Conservation (phyloP, 1,140 invertebrate genomes). For the Nasonia longicornis region DNA sequence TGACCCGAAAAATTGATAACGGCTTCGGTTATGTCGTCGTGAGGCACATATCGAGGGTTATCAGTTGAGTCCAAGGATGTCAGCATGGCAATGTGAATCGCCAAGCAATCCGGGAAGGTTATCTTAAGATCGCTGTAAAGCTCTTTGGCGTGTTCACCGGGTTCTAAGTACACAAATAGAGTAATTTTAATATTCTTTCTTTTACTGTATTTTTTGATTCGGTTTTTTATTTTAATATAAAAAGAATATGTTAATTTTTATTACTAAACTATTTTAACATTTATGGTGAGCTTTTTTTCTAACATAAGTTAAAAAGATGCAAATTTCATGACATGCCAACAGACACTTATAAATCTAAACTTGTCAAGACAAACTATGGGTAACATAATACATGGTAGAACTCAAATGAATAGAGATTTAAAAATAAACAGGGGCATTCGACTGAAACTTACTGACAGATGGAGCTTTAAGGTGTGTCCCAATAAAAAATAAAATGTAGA, state of each 20-base stretch:
- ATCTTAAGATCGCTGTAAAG: constrained; percentile 82
- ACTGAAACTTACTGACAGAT: constrained; percentile 58
- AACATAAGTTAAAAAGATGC: background rate
- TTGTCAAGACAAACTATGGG: background rate
- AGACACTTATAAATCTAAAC: background rate
- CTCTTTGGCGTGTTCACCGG: constrained; percentile 74
- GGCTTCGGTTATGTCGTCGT: constrained; percentile 68
- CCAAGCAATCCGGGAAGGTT: constrained; percentile 79
- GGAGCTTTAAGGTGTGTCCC: constrained; percentile 55
- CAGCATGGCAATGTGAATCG: constrained; percentile 82
- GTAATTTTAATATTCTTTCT: background rate
- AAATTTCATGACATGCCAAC: background rate
- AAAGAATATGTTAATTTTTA: background rate
- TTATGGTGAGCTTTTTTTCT: background rate
- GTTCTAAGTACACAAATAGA: constrained; percentile 34
- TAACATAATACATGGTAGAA: background rate
- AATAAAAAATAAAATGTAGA: constrained; percentile 49
- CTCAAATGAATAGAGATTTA: background rate
- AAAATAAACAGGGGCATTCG: background rate
- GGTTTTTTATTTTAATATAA: background rate
- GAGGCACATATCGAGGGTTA: constrained; percentile 68
- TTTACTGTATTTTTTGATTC: background rate
- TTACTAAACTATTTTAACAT: background rate
- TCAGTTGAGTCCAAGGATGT: constrained; percentile 77
- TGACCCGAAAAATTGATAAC: constrained; percentile 71